Evolutionary conservation across 2,888 invertebrate genomes (phyloP).

Genomic region (Tetanocera ferruginea): DNA sequence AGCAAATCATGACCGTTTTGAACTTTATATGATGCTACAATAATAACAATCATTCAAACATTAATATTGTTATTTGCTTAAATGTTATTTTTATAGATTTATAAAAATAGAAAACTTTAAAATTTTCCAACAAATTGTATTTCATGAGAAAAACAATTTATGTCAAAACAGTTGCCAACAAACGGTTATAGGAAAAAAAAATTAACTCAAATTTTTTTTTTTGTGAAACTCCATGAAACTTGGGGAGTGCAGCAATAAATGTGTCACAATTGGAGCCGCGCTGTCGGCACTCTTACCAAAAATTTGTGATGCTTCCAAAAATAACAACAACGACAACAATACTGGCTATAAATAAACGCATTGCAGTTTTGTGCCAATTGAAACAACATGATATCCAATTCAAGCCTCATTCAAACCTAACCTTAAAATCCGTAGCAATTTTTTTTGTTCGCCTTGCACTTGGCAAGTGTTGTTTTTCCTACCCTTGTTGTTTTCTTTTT

Average conservation of each 20-base stretch:
- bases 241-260: background rate
- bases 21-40: too few species aligned
- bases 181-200: background rate
- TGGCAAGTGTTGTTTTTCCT: background rate
- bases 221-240: too few species aligned
- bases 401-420: background rate
- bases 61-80: too few species aligned
- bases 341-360: slow-evolving; percentile 4
- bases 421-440: too few species aligned
- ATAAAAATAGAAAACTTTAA: background rate
- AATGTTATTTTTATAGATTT: too few species aligned
- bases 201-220: too few species aligned
- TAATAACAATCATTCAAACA: too few species aligned
- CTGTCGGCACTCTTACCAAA: slow-evolving; percentile 8
- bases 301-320: background rate
- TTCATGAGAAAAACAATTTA: background rate
- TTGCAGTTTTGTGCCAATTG: slow-evolving; percentile 19
- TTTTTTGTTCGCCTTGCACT: background rate
- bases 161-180: background rate
- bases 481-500: too few species aligned
- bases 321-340: background rate
- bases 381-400: slow-evolving; percentile 17
- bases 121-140: background rate
- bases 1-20: too few species aligned
- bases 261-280: background rate